These are phyloP conservation scores for Percopsis transmontana DNA, from an alignment of 2,113 vertebrate genomes.

Conservation along the genomic window DNA sequence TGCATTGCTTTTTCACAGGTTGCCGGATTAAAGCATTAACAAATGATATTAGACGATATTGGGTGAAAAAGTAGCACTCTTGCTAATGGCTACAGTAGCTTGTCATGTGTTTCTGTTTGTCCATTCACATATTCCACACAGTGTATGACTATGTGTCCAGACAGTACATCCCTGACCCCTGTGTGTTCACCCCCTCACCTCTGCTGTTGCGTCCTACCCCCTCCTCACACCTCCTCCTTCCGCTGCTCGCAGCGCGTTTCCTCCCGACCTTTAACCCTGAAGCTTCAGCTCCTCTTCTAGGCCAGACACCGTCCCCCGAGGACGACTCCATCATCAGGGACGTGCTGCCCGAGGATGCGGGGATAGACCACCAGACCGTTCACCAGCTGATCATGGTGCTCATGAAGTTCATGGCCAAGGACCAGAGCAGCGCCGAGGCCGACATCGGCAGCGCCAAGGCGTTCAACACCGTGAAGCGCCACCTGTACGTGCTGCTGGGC, in stretches of 20 bases:
- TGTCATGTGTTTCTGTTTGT: conserved; percentile 36
- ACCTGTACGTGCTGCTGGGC: conserved; percentile 92
- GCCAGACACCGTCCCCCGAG: conserved; percentile 87
- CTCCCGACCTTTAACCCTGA: conserved; percentile 63
- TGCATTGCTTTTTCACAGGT: conserved; percentile 35
- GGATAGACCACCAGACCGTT: conserved; percentile 97
- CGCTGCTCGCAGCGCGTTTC: conserved; percentile 48
- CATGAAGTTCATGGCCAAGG: conserved; percentile 99
- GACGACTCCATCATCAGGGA: conserved; percentile 91
- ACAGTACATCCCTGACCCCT: conserved; percentile 27
- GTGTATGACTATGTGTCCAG: conserved; percentile 36
- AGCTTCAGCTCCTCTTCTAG: conserved; percentile 67
- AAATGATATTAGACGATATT: conserved; percentile 6
- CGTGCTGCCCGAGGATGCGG: conserved; percentile 91
- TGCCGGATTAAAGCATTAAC: background rate
- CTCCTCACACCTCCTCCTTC: background rate
- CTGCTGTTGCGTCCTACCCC: conserved; percentile 8
- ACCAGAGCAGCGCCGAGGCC: conserved; percentile 91
- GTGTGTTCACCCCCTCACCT: conserved; percentile 18
- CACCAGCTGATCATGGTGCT: conserved; percentile 97
- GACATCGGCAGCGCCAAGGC: conserved; percentile 97
- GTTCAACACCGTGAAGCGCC: conserved; percentile 97
- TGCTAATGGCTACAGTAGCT: conserved; percentile 20
- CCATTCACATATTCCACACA: conserved; percentile 20
- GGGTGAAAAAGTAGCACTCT: conserved; percentile 14